Evolutionary conservation across 1,140 invertebrate species (phyloP).

Genomic region (Panulirus ornatus): DNA sequence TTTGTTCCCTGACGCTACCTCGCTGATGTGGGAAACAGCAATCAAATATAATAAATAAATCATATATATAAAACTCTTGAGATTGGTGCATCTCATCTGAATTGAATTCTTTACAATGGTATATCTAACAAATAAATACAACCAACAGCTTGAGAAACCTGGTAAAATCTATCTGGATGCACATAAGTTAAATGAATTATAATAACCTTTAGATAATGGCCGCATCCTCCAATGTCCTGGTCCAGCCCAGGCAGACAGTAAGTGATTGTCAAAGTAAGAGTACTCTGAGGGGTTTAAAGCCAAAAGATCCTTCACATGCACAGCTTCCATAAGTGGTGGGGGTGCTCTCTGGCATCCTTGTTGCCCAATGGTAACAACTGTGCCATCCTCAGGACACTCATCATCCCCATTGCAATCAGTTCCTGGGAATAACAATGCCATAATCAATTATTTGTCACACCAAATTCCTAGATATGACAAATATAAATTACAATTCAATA

Average conservation of each 20-base stretch:
- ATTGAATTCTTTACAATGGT: background rate
- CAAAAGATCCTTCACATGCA: conserved; percentile 76
- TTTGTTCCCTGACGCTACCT: no score
- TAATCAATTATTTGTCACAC: no score
- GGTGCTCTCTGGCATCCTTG: conserved; percentile 44
- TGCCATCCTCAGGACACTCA: conserved; percentile 67
- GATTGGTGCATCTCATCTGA: background rate
- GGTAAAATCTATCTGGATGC: no score
- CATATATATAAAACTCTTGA: background rate
- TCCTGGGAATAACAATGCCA: no score
- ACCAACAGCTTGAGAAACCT: background rate
- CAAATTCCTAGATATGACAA: no score
- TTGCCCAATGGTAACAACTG: conserved; percentile 66
- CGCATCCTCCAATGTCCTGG: conserved; percentile 87
- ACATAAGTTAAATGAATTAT: no score
- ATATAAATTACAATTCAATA: no score
- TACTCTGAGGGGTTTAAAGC: conserved; percentile 82
- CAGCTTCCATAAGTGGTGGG: conserved; percentile 65
- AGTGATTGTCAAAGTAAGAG: conserved; percentile 83
- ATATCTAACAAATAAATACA: background rate
- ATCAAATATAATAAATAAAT: no score
- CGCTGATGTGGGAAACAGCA: no score
- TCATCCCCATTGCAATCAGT: background rate
- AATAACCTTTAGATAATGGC: conserved; percentile 78
- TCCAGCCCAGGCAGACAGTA: conserved; percentile 86